Evolutionary conservation across 2,888 invertebrate genomes (phyloP).

Genomic region (Odontomyia ornata): DNA sequence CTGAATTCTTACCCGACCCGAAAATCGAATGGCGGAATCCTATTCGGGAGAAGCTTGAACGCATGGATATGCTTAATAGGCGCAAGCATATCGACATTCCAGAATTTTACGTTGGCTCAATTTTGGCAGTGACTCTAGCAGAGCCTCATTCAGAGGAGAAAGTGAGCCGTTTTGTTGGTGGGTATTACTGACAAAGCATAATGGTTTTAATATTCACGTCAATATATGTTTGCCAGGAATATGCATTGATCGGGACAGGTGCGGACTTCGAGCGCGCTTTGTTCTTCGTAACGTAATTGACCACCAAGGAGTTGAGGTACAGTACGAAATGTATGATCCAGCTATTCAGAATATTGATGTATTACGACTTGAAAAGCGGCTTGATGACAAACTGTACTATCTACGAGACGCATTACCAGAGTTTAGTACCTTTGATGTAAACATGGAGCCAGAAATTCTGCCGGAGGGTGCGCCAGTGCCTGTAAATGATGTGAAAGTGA

Average conservation of each 20-base stretch:
- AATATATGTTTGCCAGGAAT: slow-evolving; percentile 79
- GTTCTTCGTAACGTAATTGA: slow-evolving; percentile 93
- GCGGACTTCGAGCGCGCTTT: slow-evolving; percentile 86
- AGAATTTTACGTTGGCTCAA: slow-evolving; percentile 97
- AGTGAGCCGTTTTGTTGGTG: slow-evolving; percentile 71
- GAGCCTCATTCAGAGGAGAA: slow-evolving; percentile 88
- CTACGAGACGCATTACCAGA: slow-evolving; percentile 89
- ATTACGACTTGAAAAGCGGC: slow-evolving; percentile 87
- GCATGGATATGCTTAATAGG: slow-evolving; percentile 91
- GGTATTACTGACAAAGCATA: slow-evolving; percentile 19
- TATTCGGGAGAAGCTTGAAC: slow-evolving; percentile 86
- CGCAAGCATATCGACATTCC: slow-evolving; percentile 82
- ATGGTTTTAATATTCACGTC: neutral
- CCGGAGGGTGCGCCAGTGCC: slow-evolving; percentile 82
- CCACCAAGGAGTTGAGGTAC: slow-evolving; percentile 77
- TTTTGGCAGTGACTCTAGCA: slow-evolving; percentile 86
- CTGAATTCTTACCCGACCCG: slow-evolving; percentile 93
- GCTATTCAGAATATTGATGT: slow-evolving; percentile 90
- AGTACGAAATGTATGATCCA: slow-evolving; percentile 88
- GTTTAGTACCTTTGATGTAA: slow-evolving; percentile 90
- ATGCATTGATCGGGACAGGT: slow-evolving; percentile 85
- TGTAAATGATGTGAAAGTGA: slow-evolving; percentile 78
- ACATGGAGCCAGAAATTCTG: slow-evolving; percentile 86
- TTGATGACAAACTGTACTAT: slow-evolving; percentile 89
- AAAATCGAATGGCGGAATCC: slow-evolving; percentile 79